Conservation (phyloP, 2,888 invertebrate species). For the Lepidocyrtinus sp. region DNA sequence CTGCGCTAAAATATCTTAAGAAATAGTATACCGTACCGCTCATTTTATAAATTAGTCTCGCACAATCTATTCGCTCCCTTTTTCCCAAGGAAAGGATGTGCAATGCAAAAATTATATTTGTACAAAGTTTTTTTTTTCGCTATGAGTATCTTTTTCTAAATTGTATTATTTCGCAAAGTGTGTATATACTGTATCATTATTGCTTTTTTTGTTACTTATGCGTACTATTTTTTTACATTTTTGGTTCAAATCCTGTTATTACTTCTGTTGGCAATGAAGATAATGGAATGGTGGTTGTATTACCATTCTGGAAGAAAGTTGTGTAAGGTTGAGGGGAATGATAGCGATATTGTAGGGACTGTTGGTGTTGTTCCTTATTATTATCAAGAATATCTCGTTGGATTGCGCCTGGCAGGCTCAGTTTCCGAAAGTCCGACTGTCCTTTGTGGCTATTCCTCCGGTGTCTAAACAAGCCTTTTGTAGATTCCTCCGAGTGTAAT, state of each 20-base stretch:
- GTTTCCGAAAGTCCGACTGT: conserved; percentile 55
- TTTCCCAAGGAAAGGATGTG: background rate
- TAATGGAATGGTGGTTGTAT: conserved; percentile 1
- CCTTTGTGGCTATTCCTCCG: conserved; percentile 43
- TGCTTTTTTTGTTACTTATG: conserved; percentile 3
- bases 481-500: conserved; percentile 49
- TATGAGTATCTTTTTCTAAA: conserved; percentile 7
- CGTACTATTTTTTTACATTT: conserved; percentile 6
- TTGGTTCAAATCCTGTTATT: conserved; percentile 1
- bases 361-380: conserved; percentile 13
- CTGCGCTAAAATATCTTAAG: background rate
- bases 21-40: conserved; percentile 13
- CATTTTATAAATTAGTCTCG: conserved; percentile 12
- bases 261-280: background rate
- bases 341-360: conserved; percentile 34
- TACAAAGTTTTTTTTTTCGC: conserved; percentile 4
- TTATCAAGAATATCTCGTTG: conserved; percentile 30
- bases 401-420: conserved; percentile 55
- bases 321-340: background rate
- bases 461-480: conserved; percentile 39
- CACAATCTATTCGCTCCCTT: background rate
- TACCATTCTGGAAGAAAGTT: background rate
- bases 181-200: conserved; percentile 14
- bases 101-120: background rate
- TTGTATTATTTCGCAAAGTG: conserved; percentile 5